Evolutionary conservation across 2,113 vertebrate genomes (phyloP).

Genomic region (Anguilla japonica): DNA sequence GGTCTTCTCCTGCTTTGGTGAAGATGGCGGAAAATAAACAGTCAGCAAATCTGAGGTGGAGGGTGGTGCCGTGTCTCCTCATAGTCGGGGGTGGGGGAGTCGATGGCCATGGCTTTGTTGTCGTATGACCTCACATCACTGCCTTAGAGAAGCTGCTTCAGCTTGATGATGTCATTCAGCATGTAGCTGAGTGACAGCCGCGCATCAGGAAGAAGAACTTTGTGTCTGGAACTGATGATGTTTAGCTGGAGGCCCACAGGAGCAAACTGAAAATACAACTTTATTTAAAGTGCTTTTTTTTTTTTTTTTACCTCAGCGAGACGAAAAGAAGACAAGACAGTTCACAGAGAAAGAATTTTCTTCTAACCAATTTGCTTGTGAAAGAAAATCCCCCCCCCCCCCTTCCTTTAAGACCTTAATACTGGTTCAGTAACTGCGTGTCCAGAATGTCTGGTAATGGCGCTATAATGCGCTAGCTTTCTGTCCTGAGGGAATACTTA

Average conservation of each 20-base stretch:
- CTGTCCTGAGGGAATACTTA: neutral
- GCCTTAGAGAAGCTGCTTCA: neutral
- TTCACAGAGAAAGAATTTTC: neutral
- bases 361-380: neutral
- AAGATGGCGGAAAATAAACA: too few species aligned
- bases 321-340: neutral
- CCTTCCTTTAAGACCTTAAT: neutral
- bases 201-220: neutral
- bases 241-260: neutral
- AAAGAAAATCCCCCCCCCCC: neutral
- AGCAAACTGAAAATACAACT: constrained; percentile 2
- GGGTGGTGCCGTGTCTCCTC: too few species aligned
- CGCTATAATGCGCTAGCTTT: neutral
- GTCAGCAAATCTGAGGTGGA: too few species aligned
- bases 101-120: neutral
- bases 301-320: neutral
- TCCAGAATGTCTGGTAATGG: neutral
- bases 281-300: neutral
- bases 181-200: neutral
- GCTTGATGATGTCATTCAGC: neutral
- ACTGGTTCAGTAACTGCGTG: neutral
- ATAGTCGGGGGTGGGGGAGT: neutral
- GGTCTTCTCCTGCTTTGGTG: too few species aligned
- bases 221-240: neutral
- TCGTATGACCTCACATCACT: neutral